Conservation (phyloP, 2,888 invertebrate species). For the Hedychridium roseum region DNA sequence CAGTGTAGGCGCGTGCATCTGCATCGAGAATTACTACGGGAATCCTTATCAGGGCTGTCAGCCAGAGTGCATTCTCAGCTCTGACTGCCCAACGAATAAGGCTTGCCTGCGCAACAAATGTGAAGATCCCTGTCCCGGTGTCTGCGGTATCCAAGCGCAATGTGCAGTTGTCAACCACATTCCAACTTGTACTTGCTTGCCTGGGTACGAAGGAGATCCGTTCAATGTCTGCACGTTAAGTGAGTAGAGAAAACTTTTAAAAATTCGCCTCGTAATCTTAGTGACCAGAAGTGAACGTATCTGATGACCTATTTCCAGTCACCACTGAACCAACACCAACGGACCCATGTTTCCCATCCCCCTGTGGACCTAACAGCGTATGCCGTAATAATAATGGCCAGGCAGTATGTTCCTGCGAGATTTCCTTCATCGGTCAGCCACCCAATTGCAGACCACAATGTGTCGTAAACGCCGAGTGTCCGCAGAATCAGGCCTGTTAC, state of each 20-base stretch:
- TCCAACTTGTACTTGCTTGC: conserved; percentile 82
- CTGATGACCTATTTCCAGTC: no score
- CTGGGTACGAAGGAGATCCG: conserved; percentile 80
- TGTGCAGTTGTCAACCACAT: conserved; percentile 86
- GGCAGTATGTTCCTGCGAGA: conserved; percentile 81
- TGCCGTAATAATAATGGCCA: conserved; percentile 76
- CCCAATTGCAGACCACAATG: conserved; percentile 87
- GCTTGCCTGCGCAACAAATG: conserved; percentile 87
- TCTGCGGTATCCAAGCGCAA: conserved; percentile 83
- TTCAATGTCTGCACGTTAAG: conserved; percentile 67
- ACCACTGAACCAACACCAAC: conserved; percentile 42
- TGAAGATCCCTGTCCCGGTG: conserved; percentile 84
- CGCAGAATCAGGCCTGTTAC: conserved; percentile 80
- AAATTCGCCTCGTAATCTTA: background rate
- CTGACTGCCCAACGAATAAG: conserved; percentile 84
- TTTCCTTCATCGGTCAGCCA: conserved; percentile 77
- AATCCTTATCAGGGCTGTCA: conserved; percentile 88
- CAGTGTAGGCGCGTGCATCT: conserved; percentile 82
- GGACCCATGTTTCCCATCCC: conserved; percentile 78
- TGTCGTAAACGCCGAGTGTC: conserved; percentile 82
- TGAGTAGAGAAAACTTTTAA: no score
- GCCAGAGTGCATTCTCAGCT: conserved; percentile 86
- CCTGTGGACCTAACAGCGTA: conserved; percentile 83
- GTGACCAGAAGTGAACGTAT: no score
- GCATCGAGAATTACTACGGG: conserved; percentile 82